Base-by-base conservation (phyloP, 2,113 vertebrate species). In the Ovibos moschatus region DNA sequence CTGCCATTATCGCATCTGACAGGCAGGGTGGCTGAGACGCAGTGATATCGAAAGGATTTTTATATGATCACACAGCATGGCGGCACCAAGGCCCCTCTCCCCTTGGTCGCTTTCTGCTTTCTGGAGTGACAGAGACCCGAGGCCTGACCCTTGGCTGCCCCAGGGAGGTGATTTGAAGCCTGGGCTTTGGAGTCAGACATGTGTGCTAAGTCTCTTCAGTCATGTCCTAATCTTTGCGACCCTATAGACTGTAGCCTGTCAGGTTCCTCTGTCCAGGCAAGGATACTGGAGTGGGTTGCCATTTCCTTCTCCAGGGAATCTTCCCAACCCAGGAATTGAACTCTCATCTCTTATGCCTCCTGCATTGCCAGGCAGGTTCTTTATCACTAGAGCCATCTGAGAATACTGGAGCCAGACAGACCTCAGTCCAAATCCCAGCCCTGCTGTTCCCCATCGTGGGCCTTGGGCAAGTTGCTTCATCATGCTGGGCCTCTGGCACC, bases 361-460 rank as follows among this genome's bases (percentile, higher is more conserved):
- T 74, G 71, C 21, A 27, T 43, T 25, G 36, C 36, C 36, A 74
- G 36, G 36, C 36, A 43, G 21, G 21, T 74, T 74, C 36, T 74
- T 43, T 71, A 23, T 23, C 19, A 71, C 67, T 21, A 23, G 67
- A 0, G 5, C n/a, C 71, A 25, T 7, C 11, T 27, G 71, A 36
- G 21, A 40, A 14, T 43, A 23, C 36, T 76, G 40, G 58, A 45
- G 40, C 86, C 87, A 87, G 55, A 55, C 14, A 7, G 92, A 6
- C 10, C 5, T 36, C 11, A 0, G 8, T 28, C 30, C 27, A 2
- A 6, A 5, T 15, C 45, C 36, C 30, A 60, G 87, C 55, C 57
- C 36, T 27, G 47, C 87, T 7, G 0, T 57, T 53, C 17, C 23
- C 78, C 14, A 0, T 9, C 17, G 0, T 30, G 76, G 16, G 43